Percentiles rank a stretch among this genome's conserved stretches.
Evolutionary conservation across 2,113 vertebrate species (phyloP).

Genomic region (Nothocercus julius): DNA sequence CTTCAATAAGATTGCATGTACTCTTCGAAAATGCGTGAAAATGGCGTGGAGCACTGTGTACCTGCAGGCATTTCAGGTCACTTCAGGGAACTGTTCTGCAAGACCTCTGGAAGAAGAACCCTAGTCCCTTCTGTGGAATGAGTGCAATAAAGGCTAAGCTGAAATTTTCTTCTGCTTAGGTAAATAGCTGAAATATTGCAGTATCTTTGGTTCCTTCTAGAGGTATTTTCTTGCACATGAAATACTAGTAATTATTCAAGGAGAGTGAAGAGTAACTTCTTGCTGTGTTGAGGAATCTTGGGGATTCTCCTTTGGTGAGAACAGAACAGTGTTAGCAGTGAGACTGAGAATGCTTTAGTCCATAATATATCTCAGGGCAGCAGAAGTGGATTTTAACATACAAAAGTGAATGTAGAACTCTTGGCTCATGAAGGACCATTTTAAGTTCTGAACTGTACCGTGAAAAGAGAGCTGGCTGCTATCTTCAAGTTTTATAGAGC

Average conservation of each 20-base stretch:
- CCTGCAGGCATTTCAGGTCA: neutral
- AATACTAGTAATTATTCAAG: neutral
- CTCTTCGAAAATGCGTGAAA: neutral
- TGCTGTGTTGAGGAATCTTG: neutral
- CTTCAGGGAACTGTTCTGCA: neutral
- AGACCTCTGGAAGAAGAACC: neutral
- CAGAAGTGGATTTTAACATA: too few species aligned
- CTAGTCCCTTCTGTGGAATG: neutral
- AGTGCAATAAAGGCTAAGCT: neutral
- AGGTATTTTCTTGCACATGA: neutral
- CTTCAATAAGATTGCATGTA: neutral
- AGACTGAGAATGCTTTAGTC: neutral
- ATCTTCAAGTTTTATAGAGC: neutral
- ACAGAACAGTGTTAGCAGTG: neutral
- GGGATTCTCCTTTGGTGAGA: neutral
- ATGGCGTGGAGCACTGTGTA: neutral
- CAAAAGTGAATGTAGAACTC: neutral
- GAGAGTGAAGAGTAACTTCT: neutral
- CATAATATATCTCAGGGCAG: neutral
- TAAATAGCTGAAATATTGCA: neutral
- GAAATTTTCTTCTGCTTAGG: neutral
- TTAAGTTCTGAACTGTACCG: neutral
- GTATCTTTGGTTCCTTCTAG: neutral
- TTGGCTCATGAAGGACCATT: neutral
- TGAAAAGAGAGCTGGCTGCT: neutral